Evolutionary conservation across 2,888 invertebrate species (phyloP), one percentile per base, ranked within the genome.

Genomic region (Cantharis flavilabris): DNA sequence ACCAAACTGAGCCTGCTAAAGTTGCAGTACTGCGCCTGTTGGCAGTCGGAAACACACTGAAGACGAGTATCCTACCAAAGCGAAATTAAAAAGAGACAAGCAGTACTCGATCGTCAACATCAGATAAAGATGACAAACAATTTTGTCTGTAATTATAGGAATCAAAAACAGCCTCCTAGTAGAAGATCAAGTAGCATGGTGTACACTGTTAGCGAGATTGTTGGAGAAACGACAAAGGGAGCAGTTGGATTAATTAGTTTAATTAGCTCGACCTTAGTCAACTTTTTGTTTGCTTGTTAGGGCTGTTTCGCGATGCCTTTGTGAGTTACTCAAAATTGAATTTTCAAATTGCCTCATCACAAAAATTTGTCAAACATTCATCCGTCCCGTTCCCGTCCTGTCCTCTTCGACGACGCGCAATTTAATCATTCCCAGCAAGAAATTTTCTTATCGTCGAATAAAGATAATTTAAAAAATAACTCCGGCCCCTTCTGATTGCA

Each of bases 101-200:
- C 80, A 79, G 80, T 73, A 77, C 78, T 65, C 70, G 76, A 82
- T 80, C 80, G 82, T 80, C 80, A 80, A 77, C 80, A 81, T 76
- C 78, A 83, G 83, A 81, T 18, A 81, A 83, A 84, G 85, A 84
- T 76, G 79, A 78, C 80, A 81, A 65, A 65, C 82, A 76, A 72
- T 78, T 79, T 75, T 82, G 83, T 81, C 83, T 84, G 86, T 88
- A 88, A 88, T 88, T 88, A 87, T 86, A 86, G 85, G 86, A 87
- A 87, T 86, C 86, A 86, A 87, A 86, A 87, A 87, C 87, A 87
- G 85, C 87, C 87, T 86, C 87, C 86, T 87, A 86, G 85, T 84
- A 83, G 83, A 84, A 86, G 87, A 87, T 87, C 87, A 86, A 87
- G 87, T 87, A 87, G 87, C 87, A 84, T 84, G 83, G 84, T 10